Conservation (phyloP, 2,113 vertebrate species). For the Tiliqua scincoides region DNA sequence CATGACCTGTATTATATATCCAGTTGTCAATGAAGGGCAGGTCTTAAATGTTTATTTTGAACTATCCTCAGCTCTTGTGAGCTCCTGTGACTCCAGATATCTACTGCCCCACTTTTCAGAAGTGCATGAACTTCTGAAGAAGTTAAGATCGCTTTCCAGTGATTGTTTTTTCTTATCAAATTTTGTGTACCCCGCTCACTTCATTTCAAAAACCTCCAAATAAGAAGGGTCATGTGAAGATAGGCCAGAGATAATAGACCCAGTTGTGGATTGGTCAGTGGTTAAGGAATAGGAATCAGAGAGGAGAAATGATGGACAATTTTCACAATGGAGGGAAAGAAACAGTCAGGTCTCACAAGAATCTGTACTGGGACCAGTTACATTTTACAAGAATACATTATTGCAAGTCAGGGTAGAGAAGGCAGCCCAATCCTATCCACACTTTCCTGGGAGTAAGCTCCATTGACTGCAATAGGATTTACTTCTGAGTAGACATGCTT, state of each 20-base stretch:
- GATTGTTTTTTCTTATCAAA: neutral
- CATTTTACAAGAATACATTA: neutral
- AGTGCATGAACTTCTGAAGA: neutral
- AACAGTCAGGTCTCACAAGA: neutral
- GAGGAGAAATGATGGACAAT: neutral
- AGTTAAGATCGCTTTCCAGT: neutral
- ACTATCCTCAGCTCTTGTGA: neutral
- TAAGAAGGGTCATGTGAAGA: neutral
- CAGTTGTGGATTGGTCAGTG: neutral
- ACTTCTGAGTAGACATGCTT: too few relatives aligned
- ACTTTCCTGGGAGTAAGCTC: too few relatives aligned
- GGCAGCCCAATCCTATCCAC: neutral
- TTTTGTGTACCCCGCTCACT: neutral
- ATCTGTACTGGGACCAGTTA: neutral
- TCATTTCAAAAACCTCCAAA: neutral
- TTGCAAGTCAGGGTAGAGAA: neutral
- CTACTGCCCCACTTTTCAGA: neutral
- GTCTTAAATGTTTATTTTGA: slow-evolving; percentile 1
- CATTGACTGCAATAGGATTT: too few relatives aligned
- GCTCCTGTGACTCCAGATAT: neutral
- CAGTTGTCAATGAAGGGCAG: neutral
- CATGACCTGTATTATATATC: neutral
- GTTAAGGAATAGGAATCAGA: neutral
- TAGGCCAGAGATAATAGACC: neutral
- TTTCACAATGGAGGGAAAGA: neutral